Evolutionary conservation across 2,888 invertebrate genomes (phyloP), one percentile per base, ranked within the genome.

Genomic region (Eristalis arbustorum): DNA sequence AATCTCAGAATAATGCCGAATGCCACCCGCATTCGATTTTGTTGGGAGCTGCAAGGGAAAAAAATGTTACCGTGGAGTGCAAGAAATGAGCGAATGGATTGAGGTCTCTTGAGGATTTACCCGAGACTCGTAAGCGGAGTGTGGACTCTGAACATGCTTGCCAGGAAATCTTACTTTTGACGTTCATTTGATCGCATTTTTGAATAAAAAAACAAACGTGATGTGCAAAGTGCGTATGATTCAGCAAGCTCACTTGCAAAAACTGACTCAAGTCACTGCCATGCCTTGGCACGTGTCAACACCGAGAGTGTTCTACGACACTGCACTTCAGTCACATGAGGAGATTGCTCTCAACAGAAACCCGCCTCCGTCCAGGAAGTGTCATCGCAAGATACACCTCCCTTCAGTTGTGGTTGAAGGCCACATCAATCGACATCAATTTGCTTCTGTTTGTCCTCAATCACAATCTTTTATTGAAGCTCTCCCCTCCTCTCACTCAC

Each of bases 1-100:
- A 93, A 88, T 23, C 93, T 90, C 25, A 93, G 88, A n/a, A 93
- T 89, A 14, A 93, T 91, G 34, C 92, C 92, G 18, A 92, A 89
- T 2, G 92, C 90, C 11, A 92, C 90, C 22, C 91, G 91, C 90
- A 93, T 91, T 63, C 91, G 89, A 82, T 90, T 91, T 74, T 88
- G 89, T 73, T 90, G 90, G 49, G 90, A 90, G 8, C 91, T 91
- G 66, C 80, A 88, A 89, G n/a, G 61, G 1, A 18, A 69, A 69
- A n/a, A 28, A 22, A 18, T 14, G 22, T 40, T 13, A 11, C 23
- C 0, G 25, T 34, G 25, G 22, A 13, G n/a, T 34, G 10, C 42
- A n/a, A 1, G n/a, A n/a, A n/a, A 1, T 14, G 2, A 3, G 49
- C 4, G 18, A 18, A 18, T n/a, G 49, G n/a, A 4, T n/a, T 6